Base-by-base conservation (phyloP, 2,888 invertebrate species). In the Drosophila merina region DNA sequence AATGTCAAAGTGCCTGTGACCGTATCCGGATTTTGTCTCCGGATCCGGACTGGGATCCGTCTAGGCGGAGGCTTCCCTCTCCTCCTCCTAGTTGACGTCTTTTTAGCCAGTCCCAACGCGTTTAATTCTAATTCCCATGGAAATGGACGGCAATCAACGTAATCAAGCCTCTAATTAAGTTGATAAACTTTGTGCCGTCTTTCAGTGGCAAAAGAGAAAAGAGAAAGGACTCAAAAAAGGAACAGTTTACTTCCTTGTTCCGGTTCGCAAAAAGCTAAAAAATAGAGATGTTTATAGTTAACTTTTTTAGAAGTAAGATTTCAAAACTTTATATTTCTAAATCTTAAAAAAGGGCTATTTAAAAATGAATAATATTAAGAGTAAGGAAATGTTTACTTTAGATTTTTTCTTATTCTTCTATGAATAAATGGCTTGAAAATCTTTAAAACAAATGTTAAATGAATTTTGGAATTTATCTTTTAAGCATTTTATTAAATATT, bases 81-180 rank as follows among this genome's bases (percentile, higher is more conserved):
- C 31, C 9, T 38, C 26, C 3, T 10, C 28, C 10, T 4, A 14
- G 8, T 28, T 49, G 28, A 12, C 45, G 59, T 25, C 60, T 26
- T 48, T 48, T 70, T 40, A 25, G 36, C 62, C 48, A 62, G 49
- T 63, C 54, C n/a, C 30, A 36, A 4, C 26, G 55, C 88, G 64
- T 82, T 87, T 86, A 76, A 82, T 75, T 82, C 86, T 74, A 82
- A 87, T 86, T 77, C 51, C 68, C 54, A 48, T 50, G 68, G 75
- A 71, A 72, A 77, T 74, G 72, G 72, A 66, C 76, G 45, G 66
- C 78, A 60, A 62, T 74, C 63, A 72, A 78, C 77, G 82, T 82
- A 85, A 82, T 82, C 88, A 87, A 85, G 88, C 79, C 88, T 87
- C 82, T 82, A 82, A 82, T 82, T 87, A 82, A 82, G 86, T 82